A percentile compares a stretch with the other conserved stretches of the same genome.
These are phyloP conservation scores for Acrobasis suavella DNA, from an alignment of 2,888 invertebrate species.

Conservation along the genomic window DNA sequence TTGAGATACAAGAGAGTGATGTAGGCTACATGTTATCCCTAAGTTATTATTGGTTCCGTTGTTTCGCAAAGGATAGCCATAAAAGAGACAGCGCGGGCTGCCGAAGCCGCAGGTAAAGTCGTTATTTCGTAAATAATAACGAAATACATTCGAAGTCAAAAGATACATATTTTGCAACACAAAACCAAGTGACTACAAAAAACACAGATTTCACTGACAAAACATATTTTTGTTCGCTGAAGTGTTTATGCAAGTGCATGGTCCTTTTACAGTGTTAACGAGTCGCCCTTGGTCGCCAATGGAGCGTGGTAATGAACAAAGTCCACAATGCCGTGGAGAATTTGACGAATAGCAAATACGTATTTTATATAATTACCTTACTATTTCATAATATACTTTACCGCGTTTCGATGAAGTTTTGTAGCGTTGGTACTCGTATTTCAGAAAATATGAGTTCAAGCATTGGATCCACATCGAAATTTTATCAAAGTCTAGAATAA, in stretches of 20 bases:
- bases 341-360: conserved; percentile 11
- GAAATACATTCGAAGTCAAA: not conserved
- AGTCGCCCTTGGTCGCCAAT: conserved; percentile 14
- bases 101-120: too few relatives aligned
- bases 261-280: conserved; percentile 7
- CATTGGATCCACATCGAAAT: too few relatives aligned
- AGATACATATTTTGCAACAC: not conserved
- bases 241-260: conserved; percentile 6
- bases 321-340: conserved; percentile 10
- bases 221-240: conserved; percentile 15
- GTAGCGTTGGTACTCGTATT: not conserved
- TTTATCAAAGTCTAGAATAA: too few relatives aligned
- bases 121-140: too few relatives aligned
- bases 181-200: not conserved
- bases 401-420: not conserved
- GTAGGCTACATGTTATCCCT: too few relatives aligned
- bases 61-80: too few relatives aligned
- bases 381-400: not conserved
- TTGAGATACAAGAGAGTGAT: too few relatives aligned
- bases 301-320: conserved; percentile 11
- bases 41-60: too few relatives aligned
- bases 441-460: not conserved
- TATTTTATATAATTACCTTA: conserved; percentile 1
- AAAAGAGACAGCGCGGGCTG: too few relatives aligned
- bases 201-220: conserved; percentile 11